Base-by-base conservation (phyloP, 2,888 invertebrate genomes). In the Euzophera pinguis region DNA sequence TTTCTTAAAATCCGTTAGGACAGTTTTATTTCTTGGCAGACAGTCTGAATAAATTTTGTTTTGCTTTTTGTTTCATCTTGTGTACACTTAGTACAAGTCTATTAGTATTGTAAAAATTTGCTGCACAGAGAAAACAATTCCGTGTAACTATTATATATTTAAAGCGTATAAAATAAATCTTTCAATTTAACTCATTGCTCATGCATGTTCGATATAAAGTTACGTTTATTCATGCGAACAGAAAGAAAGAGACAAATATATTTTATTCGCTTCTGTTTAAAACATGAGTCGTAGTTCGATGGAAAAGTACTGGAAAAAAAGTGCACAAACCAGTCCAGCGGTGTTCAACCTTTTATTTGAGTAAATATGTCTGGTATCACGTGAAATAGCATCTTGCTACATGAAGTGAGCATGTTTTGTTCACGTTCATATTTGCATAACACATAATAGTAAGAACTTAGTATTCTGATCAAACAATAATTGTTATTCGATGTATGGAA, bases 291-390 rank as follows among this genome's bases (percentile, higher is more conserved):
- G 70, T 73, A 72, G 68, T 64, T 63, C 61, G 63, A 75, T 78
- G 84, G 86, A 85, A 85, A 84, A 82, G 71, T 84, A 85, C 86
- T 77, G 75, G 69, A 73, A 74, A 74, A 81, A 83, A 78, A 77
- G 72, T 74, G 63, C 59, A 65, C 71, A 56, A 69, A 69, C 66
- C 64, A 71, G 65, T 65, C 14, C 74, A 79, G 78, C 14, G 34
- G 62, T 64, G 35, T 53, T 43, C 55, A 81, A 84, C 81, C 70
- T 73, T 81, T 80, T 70, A 27, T 63, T 41, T 29, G 41, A 34
- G 16, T 39, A n/a, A 47, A 9, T 22, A 47, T 13, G 13, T 2
- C 45, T 41, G 14, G 32, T 32, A 13, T 12, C 9, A 29, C 43
- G 43, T 48, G 37, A 48, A 37, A 37, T 37, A 49, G 13, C 29